A percentile compares a stretch with the other conserved stretches of the same genome.
These are phyloP conservation scores for Pseudonaja textilis DNA, from an alignment of 2,113 vertebrate species.

Conservation along the genomic window DNA sequence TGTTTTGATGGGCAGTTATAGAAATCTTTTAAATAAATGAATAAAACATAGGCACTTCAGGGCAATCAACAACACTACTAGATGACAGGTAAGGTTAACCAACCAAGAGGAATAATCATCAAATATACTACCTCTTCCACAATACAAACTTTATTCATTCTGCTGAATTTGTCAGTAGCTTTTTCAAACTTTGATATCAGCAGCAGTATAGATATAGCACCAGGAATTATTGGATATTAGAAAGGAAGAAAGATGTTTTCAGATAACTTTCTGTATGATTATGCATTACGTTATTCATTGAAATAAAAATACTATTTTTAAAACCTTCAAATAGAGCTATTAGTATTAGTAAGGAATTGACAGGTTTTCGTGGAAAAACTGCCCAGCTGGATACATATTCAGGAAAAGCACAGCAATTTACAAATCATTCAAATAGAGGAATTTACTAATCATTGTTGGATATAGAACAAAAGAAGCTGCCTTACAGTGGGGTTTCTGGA, in stretches of 20 bases:
- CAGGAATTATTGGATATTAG: neutral
- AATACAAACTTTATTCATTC: neutral
- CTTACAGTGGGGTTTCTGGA: neutral
- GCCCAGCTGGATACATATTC: conserved; percentile 59
- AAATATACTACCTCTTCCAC: neutral
- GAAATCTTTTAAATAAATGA: neutral
- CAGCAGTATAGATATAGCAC: neutral
- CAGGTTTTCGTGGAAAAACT: conserved; percentile 47
- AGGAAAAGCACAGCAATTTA: conserved; percentile 53
- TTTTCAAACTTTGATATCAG: neutral
- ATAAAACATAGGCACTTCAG: neutral
- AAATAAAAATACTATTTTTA: conserved; percentile 43
- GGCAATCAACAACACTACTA: neutral
- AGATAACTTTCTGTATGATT: neutral
- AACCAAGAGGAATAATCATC: neutral
- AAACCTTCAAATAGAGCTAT: conserved; percentile 36
- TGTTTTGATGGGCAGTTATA: neutral
- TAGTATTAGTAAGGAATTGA: conserved; percentile 40
- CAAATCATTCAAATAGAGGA: conserved; percentile 26
- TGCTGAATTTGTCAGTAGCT: neutral
- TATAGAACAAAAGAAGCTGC: neutral
- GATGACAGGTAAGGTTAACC: neutral
- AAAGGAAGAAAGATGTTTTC: neutral
- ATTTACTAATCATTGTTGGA: neutral
- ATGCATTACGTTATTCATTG: conserved; percentile 20